Percentiles rank a stretch among this genome's conserved stretches.
These are phyloP conservation scores for Tetranychus truncatus DNA, from an alignment of 2,888 invertebrate genomes.

Conservation along the genomic window DNA sequence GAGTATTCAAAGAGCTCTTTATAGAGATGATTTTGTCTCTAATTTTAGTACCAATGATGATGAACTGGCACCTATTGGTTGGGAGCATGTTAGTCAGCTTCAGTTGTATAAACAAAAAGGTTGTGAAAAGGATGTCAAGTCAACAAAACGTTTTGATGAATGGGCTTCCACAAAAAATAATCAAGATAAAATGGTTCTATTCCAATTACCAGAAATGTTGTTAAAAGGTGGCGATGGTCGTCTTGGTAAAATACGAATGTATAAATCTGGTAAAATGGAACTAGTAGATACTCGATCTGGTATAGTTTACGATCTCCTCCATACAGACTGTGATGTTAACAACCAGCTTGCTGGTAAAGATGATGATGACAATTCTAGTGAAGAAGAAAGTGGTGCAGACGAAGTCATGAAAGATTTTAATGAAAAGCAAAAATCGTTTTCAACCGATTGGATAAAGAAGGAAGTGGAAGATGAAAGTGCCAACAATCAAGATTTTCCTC, in stretches of 20 bases:
- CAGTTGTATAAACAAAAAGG: background rate
- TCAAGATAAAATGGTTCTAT: background rate
- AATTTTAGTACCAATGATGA: background rate
- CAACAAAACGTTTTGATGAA: background rate
- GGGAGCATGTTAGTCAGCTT: background rate
- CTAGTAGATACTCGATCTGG: conserved; percentile 2
- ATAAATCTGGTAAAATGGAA: conserved; percentile 3
- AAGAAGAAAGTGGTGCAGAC: background rate
- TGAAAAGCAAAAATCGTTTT: background rate
- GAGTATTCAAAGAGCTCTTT: background rate
- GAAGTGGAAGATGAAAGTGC: background rate
- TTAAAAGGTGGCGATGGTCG: background rate
- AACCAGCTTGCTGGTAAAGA: background rate
- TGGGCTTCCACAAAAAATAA: background rate
- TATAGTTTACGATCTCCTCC: conserved; percentile 2
- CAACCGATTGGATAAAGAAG: background rate
- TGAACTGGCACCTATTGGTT: background rate
- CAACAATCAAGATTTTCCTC: background rate
- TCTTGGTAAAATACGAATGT: conserved; percentile 11
- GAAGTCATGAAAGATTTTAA: background rate
- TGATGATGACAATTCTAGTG: background rate
- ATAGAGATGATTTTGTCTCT: background rate
- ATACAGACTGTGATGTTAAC: background rate
- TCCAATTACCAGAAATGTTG: conserved; percentile 1
- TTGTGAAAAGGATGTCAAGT: background rate